These are phyloP conservation scores for Zoanthus solanderi DNA, from an alignment of 92 coral and sea anemone genomes.

Conservation along the genomic window DNA sequence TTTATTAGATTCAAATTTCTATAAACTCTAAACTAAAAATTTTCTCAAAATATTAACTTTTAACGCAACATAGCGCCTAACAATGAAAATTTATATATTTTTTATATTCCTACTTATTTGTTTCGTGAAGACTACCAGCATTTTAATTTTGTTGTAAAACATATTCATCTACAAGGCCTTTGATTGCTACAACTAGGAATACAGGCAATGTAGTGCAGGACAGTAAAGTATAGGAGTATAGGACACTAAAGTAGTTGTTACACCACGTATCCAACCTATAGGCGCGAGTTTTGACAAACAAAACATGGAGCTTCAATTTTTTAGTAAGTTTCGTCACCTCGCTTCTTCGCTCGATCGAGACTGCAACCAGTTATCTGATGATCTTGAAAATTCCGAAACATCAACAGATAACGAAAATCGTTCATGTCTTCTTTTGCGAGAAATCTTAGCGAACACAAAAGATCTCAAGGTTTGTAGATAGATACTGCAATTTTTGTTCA, in stretches of 20 bases:
- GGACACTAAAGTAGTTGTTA: slow-evolving; percentile 20
- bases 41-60: too few species aligned
- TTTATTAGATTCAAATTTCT: too few species aligned
- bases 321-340: slow-evolving; percentile 75
- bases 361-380: slow-evolving; percentile 70
- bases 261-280: slow-evolving; percentile 19
- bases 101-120: too few species aligned
- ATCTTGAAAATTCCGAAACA: slow-evolving; percentile 65
- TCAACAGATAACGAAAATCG: slow-evolving; percentile 77
- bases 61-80: too few species aligned
- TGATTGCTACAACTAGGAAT: too few species aligned
- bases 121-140: too few species aligned
- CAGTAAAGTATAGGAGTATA: not conserved
- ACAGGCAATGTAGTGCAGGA: too few species aligned
- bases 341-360: slow-evolving; percentile 75
- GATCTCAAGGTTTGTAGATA: slow-evolving; percentile 54
- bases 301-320: slow-evolving; percentile 83
- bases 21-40: too few species aligned
- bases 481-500: not conserved
- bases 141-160: too few species aligned
- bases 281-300: slow-evolving; percentile 66
- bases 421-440: slow-evolving; percentile 80
- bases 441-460: slow-evolving; percentile 67
- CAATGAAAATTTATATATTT: too few species aligned
- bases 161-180: too few species aligned